Base-by-base conservation (phyloP, 30 jellyfish, hydroid and myxozoan genomes). In the Aurelia sp. region DNA sequence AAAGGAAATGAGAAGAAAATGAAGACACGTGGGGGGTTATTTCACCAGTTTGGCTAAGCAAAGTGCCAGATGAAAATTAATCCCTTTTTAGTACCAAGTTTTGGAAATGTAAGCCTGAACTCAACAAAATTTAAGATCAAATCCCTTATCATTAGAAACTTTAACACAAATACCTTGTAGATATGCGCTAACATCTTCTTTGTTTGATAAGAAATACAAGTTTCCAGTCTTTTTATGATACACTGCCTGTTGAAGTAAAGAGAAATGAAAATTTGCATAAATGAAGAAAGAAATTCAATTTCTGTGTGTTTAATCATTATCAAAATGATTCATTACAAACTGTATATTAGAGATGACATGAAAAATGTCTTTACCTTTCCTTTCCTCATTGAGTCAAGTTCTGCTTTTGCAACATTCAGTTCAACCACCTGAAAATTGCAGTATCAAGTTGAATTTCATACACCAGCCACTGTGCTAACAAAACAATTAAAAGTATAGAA, bases 321-420 rank as follows among this genome's bases (percentile, higher is more conserved):
- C 5, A 0, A 64, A 64, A 64, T 64, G 38, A 64, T 0, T 64
- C 21, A 64, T 17, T 19, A 13, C 8, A 63, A 10, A 10, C 38
- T 19, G 33, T 16, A 38, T 44, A 7, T 6, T 44, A 44, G 13
- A 5, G 13, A 44, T 44, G 15, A 44, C 4, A 41, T 5, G 6
- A 44, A 44, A 44, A 6, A 44, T 8, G 16, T 7, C 15, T 38
- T 0, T 21, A 74, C 85, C 85, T 74, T 74, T n/a, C 72, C 85
- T 0, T 6, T 30, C 52, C 52, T 44, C 22, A 74, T 12, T 35
- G 85, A 17, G 40, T 74, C 85, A 52, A 74, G 85, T 50, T 74
- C 85, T 74, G 85, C 77, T 22, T 51, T 74, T 40, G 85, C 85
- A 74, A 74, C 85, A 52, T 74, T 57, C 50, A 52, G 22, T 51